A percentile compares a stretch with the other conserved stretches of the same genome.
phyloP scores from a whole-genome alignment of 1,140 invertebrate genomes.

The Triops longicaudatus region DNA sequence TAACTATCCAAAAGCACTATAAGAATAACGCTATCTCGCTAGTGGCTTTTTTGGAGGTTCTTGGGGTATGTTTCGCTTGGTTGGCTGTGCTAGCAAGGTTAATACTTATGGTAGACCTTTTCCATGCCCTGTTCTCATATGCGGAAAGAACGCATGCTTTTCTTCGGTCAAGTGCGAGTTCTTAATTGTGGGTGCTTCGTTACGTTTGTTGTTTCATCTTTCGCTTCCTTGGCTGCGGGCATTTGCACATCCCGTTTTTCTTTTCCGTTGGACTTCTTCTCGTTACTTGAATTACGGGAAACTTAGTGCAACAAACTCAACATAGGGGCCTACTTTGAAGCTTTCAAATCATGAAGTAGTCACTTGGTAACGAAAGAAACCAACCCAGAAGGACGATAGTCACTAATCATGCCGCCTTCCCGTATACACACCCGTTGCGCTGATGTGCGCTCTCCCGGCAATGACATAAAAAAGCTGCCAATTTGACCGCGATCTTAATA shows the following conservation, averaged over 20 bases:
- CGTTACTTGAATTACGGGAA: too few species aligned
- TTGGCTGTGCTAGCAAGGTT: not conserved
- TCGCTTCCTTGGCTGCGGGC: not conserved
- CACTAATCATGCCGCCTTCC: not conserved
- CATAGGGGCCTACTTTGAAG: not conserved
- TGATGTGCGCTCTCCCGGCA: not conserved
- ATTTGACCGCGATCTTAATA: constrained; percentile 15
- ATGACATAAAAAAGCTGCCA: constrained; percentile 4
- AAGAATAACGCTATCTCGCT: not conserved
- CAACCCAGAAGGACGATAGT: not conserved
- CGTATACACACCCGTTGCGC: not conserved
- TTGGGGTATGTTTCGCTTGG: not conserved
- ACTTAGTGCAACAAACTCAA: not conserved
- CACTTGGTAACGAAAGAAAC: not conserved
- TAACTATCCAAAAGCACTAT: constrained; percentile 8
- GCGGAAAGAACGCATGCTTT: not conserved
- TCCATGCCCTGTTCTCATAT: not conserved
- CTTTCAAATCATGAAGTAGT: too few species aligned
- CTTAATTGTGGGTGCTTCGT: constrained; percentile 8
- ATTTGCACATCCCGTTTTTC: constrained; percentile 1
- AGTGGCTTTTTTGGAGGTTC: not conserved
- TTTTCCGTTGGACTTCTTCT: not conserved
- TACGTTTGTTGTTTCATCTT: not conserved
- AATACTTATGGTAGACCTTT: not conserved
- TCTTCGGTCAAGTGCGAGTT: not conserved